phyloP scores from a whole-genome alignment of 2,113 vertebrate species.

The Sapayoa aenigma region DNA sequence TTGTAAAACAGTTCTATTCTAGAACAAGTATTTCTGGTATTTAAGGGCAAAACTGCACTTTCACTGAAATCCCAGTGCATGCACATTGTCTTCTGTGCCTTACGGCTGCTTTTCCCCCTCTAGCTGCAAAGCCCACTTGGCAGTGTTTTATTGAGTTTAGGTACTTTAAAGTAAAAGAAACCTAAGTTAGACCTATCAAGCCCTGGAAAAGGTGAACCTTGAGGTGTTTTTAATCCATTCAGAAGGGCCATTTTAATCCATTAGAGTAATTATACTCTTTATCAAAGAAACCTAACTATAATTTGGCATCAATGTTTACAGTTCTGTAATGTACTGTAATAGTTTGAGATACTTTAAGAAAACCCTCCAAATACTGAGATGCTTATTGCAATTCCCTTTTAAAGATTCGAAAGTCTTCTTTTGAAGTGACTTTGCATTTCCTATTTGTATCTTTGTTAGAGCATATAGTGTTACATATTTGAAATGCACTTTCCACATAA shows the following conservation, averaged over 20 bases:
- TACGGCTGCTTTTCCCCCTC: neutral
- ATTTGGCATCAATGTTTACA: slow-evolving; percentile 58
- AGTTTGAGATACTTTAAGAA: slow-evolving; percentile 60
- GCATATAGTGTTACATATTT: neutral
- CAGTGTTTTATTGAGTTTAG: neutral
- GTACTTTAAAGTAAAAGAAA: slow-evolving; percentile 31
- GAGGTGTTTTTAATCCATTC: neutral
- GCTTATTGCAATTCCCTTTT: slow-evolving; percentile 72
- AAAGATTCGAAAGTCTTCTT: slow-evolving; percentile 20
- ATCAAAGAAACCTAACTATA: slow-evolving; percentile 25
- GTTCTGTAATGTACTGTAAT: neutral
- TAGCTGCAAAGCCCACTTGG: neutral
- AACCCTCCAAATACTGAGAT: slow-evolving; percentile 76
- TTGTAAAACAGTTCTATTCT: neutral
- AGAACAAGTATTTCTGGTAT: neutral
- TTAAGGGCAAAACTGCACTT: neutral
- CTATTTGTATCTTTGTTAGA: slow-evolving; percentile 5
- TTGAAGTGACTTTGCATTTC: neutral
- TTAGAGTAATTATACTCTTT: slow-evolving; percentile 16
- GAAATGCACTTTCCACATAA: slow-evolving; percentile 13
- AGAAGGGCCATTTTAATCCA: slow-evolving; percentile 5
- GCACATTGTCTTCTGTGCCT: neutral
- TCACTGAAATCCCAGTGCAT: neutral
- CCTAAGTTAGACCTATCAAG: slow-evolving; percentile 4
- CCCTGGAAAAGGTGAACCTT: slow-evolving; percentile 8